A percentile compares a stretch with the other conserved stretches of the same genome.
phyloP scores from a whole-genome alignment of 2,113 vertebrate genomes.

The Acrocephalus kingi region DNA sequence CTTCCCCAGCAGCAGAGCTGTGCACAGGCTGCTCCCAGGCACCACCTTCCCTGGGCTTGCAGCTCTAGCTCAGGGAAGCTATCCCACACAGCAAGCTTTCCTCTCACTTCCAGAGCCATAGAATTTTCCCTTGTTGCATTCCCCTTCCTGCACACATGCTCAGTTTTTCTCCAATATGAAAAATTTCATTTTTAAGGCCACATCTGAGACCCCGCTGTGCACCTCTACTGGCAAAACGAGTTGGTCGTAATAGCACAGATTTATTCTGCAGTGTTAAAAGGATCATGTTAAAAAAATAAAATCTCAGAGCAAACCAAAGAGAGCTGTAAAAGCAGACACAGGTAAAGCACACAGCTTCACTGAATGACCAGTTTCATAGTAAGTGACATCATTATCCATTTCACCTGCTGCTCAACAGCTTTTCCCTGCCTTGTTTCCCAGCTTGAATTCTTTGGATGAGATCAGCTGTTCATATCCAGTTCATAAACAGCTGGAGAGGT shows the following conservation, averaged over 20 bases:
- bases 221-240: not conserved
- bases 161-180: not conserved
- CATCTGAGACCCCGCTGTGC: fast-evolving
- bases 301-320: not conserved
- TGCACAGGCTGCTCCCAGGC: no score
- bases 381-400: not conserved
- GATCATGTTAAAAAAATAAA: not conserved
- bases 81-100: not conserved
- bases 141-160: not conserved
- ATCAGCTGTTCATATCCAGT: slow-evolving; percentile 20
- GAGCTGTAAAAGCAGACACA: not conserved
- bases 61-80: not conserved
- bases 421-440: not conserved
- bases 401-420: not conserved
- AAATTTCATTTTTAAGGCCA: not conserved
- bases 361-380: no score
- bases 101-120: not conserved
- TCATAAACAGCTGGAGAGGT: slow-evolving; percentile 41
- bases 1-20: not conserved
- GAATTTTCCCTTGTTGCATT: not conserved
- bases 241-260: not conserved
- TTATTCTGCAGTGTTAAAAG: not conserved
- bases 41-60: not conserved
- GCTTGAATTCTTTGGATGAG: not conserved
- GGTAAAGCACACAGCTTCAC: not conserved